Base-by-base conservation (phyloP, 2,797 vertebrate species). In the Rachycentron canadum region DNA sequence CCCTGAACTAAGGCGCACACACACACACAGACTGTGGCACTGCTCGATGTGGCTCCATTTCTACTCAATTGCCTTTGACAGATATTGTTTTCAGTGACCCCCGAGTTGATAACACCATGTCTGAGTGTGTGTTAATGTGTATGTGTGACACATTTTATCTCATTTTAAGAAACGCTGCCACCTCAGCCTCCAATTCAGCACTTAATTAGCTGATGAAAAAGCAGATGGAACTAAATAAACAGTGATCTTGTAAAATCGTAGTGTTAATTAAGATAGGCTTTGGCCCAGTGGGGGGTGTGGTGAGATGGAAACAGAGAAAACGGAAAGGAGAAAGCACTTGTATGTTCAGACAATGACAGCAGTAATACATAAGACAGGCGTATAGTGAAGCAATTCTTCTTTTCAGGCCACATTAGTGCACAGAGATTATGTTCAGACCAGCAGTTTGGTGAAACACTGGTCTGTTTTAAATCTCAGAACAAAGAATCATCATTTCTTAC, bases 221-320 rank as follows among this genome's bases (percentile, higher is more conserved):
- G 66, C 41, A 5, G 38, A 73, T 55, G 43, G 60, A 84, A 25
- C 76, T 89, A 83, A 88, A 89, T 68, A 74, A 88, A 72, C 72
- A 82, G 73, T 65, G 75, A 84, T 86, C 73, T 83, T 83, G 84
- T 89, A 87, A 90, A 89, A 85, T 87, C 81, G 59, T 41, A 50
- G 72, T 80, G 83, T 89, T 88, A 86, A 91, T 92, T 84, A 90
- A 81, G 83, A 79, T 76, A 68, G 79, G 81, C 78, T 92, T 86
- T 49, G 40, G 60, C 78, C 50, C 83, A 82, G 86, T 72, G 45
- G 89, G 86, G 81, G 79, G 67, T 87, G 72, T 72, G 83, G 78
- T 80, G 59, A 76, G 75, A 81, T 76, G 63, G 68, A 84, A 79
- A 75, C 34, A 40, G 63, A 72, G 56, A 71, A 50, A 40, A 64